A percentile compares a stretch with the other conserved stretches of the same genome.
Conservation (phyloP, 2,888 invertebrate species). For the Cantharis flavilabris region DNA sequence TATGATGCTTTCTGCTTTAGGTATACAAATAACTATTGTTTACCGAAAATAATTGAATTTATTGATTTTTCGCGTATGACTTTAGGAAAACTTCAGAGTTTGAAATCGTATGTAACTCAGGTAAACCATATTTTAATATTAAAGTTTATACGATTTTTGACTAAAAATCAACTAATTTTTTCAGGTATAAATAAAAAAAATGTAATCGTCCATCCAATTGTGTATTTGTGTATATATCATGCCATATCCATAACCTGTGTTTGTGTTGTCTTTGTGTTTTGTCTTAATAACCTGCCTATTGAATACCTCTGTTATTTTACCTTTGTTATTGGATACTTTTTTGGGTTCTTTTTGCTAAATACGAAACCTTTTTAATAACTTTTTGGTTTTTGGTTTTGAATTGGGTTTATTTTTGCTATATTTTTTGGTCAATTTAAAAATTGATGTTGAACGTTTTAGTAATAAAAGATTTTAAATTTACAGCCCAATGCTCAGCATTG, state of each 20-base stretch:
- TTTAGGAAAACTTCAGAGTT: too few relatives aligned
- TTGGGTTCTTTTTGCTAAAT: background rate
- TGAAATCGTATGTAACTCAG: too few relatives aligned
- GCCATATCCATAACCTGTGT: conserved; percentile 23
- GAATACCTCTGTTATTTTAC: conserved; percentile 20
- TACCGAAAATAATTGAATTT: too few relatives aligned
- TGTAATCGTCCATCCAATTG: background rate
- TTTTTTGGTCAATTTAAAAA: background rate
- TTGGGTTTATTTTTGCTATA: conserved; percentile 41
- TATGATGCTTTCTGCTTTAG: too few relatives aligned
- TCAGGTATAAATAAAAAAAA: background rate
- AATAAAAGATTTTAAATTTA: conserved; percentile 56
- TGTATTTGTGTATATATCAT: conserved; percentile 7
- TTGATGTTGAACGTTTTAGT: conserved; percentile 4
- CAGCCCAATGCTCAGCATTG: conserved; percentile 79
- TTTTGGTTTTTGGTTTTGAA: conserved; percentile 35
- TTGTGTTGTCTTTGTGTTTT: conserved; percentile 24
- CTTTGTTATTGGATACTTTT: conserved; percentile 12
- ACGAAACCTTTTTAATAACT: conserved; percentile 14
- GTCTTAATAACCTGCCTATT: conserved; percentile 19
- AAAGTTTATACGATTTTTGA: too few relatives aligned
- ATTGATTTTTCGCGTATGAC: too few relatives aligned
- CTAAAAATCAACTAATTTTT: background rate
- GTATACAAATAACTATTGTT: too few relatives aligned
- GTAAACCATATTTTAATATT: too few relatives aligned